A percentile compares a stretch with the other conserved stretches of the same genome.
Evolutionary conservation across 2,888 invertebrate species (phyloP).

Genomic region (Polyploca ridens): DNA sequence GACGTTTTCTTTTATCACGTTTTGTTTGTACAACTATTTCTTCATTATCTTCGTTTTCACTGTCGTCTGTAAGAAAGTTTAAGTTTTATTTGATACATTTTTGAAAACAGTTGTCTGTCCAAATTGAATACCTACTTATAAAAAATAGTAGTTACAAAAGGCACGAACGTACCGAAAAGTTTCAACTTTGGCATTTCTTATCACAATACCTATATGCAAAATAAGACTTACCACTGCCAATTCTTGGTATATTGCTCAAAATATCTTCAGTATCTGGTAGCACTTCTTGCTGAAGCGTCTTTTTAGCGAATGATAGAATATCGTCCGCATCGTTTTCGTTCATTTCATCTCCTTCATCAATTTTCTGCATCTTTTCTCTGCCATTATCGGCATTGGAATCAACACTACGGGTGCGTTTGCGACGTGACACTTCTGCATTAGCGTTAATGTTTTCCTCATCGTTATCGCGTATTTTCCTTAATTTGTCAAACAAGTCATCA

Average conservation of each 20-base stretch:
- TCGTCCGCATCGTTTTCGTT: slow-evolving; percentile 58
- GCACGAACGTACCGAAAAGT: too few species aligned
- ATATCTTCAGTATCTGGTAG: slow-evolving; percentile 74
- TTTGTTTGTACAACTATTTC: slow-evolving; percentile 56
- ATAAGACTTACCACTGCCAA: slow-evolving; percentile 57
- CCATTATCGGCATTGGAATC: slow-evolving; percentile 57
- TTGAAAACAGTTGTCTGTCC: too few species aligned
- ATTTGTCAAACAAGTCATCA: slow-evolving; percentile 72
- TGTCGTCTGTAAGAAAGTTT: slow-evolving; percentile 55
- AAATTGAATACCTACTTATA: too few species aligned
- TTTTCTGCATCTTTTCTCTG: slow-evolving; percentile 68
- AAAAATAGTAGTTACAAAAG: too few species aligned
- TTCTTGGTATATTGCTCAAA: slow-evolving; percentile 53
- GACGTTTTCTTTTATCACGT: slow-evolving; percentile 60
- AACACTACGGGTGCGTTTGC: slow-evolving; percentile 66
- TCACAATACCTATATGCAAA: background rate
- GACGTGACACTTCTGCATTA: slow-evolving; percentile 21
- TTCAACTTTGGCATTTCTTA: too few species aligned
- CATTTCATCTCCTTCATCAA: slow-evolving; percentile 58
- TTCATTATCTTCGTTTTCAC: slow-evolving; percentile 60
- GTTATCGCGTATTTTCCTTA: slow-evolving; percentile 66
- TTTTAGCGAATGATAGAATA: slow-evolving; percentile 75
- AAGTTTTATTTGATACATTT: background rate
- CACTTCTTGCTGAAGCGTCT: slow-evolving; percentile 67
- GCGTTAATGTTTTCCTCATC: slow-evolving; percentile 32